Evolutionary conservation across 1,140 invertebrate species (phyloP), one percentile per base, ranked within the genome.

Genomic region (Maniola jurtina): DNA sequence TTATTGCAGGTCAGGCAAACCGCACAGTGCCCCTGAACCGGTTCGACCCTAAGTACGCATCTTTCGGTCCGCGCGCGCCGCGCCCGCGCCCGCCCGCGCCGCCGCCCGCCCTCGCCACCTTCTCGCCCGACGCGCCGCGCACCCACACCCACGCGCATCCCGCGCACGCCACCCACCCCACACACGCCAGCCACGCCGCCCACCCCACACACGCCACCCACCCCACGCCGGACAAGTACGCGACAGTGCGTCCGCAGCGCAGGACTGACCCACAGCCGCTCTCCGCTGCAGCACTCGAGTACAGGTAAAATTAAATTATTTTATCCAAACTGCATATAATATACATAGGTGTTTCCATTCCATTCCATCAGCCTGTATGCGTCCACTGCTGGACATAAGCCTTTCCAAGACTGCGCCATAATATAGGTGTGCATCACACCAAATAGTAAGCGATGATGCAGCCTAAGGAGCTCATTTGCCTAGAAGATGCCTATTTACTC

Each of bases 11-110:
- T 72, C 77, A 79, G 68, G 70, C 77, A 61, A 80, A 75, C 35
- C 80, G 82, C 69, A 75, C 75, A 64, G 86, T 80, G 76, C 65
- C 91, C 86, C 73, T 93, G 82, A 93, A 93, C 86, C 92, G 92
- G 61, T 93, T 93, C 81, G 92, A 93, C 83, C 92, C 92, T 63
- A 93, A 93, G 73, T 93, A 93, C 80, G 92, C 92, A 14, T 93
- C 92, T 79, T 93, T 93, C 77, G 92, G 92, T 0, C 92, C 92
- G 48, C 93, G 93, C 80, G 91, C 92, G 69, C 86, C 91, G 59
- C 91, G 92, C 72, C 82, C 84, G 50, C 87, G 86, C 67, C 83
- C 83, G 58, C 81, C 84, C 70, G 81, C 83, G 68, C 86, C 85
- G 72, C 77, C 80, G 66, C 83, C 84, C 47, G 79, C 84, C 13